A percentile compares a stretch with the other conserved stretches of the same genome.
Evolutionary conservation across 2,888 invertebrate genomes (phyloP).

Genomic region (Nemoura dubitans): DNA sequence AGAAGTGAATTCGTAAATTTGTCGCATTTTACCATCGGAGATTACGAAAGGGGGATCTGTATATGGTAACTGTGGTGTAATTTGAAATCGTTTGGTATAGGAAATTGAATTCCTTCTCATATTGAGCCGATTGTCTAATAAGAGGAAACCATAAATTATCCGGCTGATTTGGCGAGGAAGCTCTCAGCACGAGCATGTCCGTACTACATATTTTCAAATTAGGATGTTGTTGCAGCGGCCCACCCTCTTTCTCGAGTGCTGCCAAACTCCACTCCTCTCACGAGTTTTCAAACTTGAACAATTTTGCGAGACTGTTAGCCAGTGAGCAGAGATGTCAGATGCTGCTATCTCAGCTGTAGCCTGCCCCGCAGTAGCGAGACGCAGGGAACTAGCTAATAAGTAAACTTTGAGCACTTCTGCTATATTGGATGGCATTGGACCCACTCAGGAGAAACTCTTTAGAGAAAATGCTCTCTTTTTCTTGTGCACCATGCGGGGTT

Average conservation of each 20-base stretch:
- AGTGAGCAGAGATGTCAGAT: neutral
- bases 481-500: neutral
- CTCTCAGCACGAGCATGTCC: too few relatives aligned
- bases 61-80: too few relatives aligned
- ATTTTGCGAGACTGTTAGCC: neutral
- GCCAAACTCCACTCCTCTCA: neutral
- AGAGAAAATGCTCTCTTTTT: neutral
- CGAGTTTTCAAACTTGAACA: neutral
- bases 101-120: neutral
- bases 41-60: too few relatives aligned
- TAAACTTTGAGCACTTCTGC: neutral
- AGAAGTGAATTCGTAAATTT: too few relatives aligned
- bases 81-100: neutral
- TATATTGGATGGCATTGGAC: neutral
- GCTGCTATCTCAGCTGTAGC: neutral
- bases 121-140: neutral
- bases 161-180: neutral
- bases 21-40: too few relatives aligned
- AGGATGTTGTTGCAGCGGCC: neutral
- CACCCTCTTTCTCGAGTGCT: neutral
- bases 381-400: neutral
- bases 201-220: neutral
- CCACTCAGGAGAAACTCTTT: neutral
- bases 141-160: neutral
- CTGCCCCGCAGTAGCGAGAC: neutral